Percentiles rank a stretch among this genome's conserved stretches.
Conservation (phyloP, 2,113 vertebrate genomes). For the Microcebus ravelobensis region DNA sequence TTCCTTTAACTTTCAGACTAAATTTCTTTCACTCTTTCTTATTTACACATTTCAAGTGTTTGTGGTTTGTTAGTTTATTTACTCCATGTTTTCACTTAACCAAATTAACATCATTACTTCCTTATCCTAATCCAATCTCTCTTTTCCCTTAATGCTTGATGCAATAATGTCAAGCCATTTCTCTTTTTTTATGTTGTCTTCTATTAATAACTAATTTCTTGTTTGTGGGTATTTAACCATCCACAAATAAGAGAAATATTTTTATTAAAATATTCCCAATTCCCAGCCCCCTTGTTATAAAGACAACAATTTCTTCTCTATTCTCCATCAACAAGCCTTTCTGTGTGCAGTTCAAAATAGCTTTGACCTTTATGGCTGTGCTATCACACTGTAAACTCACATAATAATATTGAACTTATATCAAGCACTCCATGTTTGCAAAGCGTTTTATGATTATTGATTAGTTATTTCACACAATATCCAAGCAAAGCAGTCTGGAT, state of each 20-base stretch:
- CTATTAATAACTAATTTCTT: not conserved
- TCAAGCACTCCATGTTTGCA: conserved; percentile 60
- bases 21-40: not conserved
- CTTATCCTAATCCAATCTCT: not conserved
- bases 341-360: conserved; percentile 42
- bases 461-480: conserved; percentile 62
- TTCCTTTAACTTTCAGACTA: not conserved
- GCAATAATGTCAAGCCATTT: not conserved
- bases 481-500: conserved; percentile 28
- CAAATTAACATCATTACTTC: not conserved
- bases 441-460: conserved; percentile 67
- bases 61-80: conserved; percentile 17
- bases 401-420: conserved; percentile 56
- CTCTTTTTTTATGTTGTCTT: conserved; percentile 1
- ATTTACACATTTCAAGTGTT: conserved; percentile 18
- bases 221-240: not conserved
- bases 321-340: not conserved
- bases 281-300: not conserved
- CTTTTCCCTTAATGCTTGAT: not conserved
- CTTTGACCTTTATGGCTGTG: conserved; percentile 64
- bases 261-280: not conserved
- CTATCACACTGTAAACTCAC: conserved; percentile 48
- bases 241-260: not conserved
- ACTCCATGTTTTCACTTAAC: not conserved
- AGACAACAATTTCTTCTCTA: not conserved